Conservation (phyloP, 2,797 vertebrate species). For the Allobates femoralis region DNA sequence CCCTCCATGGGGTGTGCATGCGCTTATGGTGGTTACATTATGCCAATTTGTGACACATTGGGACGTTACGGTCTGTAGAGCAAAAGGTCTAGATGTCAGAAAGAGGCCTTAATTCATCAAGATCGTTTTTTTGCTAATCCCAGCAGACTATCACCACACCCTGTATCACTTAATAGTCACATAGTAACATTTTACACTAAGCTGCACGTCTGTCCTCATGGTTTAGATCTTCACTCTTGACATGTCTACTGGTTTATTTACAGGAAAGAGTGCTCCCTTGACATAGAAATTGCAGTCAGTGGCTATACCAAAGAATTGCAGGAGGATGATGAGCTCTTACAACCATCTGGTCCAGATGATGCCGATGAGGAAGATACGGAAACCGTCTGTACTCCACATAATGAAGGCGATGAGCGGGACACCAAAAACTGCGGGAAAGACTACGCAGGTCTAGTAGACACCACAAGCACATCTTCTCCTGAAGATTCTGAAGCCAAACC, state of each 20-base stretch:
- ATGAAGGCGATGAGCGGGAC: constrained; percentile 63
- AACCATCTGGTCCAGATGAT: constrained; percentile 78
- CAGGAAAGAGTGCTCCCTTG: constrained; percentile 81
- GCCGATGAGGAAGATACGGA: constrained; percentile 59
- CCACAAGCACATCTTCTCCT: constrained; percentile 18
- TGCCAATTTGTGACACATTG: too few species aligned
- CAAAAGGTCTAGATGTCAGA: too few species aligned
- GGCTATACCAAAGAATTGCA: constrained; percentile 91
- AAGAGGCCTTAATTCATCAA: too few species aligned
- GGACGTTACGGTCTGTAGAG: too few species aligned
- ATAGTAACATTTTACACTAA: not conserved
- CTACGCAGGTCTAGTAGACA: constrained; percentile 46
- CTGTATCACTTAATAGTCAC: not conserved
- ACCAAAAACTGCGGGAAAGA: constrained; percentile 6
- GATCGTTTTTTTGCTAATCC: too few species aligned
- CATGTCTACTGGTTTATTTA: not conserved
- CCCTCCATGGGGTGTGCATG: too few species aligned
- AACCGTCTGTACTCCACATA: constrained; percentile 60
- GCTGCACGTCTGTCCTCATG: not conserved
- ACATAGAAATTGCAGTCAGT: constrained; percentile 91
- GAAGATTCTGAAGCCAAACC: constrained; percentile 51
- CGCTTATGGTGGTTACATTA: too few species aligned
- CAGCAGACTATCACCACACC: not conserved
- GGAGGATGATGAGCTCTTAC: constrained; percentile 81
- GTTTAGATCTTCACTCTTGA: not conserved